Conservation (phyloP, 2,113 vertebrate species). For the Mormoops blainvillei region DNA sequence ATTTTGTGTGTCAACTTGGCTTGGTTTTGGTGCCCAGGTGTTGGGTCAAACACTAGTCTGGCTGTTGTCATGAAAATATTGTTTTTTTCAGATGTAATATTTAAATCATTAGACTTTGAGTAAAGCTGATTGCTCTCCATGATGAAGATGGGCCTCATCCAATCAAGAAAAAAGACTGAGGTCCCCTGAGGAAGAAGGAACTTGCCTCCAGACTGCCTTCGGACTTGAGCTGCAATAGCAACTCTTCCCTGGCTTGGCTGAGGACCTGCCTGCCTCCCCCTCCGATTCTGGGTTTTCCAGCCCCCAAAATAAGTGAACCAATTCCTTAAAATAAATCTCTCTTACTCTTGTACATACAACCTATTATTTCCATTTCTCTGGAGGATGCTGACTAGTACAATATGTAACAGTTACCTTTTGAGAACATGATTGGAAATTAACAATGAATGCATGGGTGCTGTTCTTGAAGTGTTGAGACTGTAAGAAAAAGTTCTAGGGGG, state of each 20-base stretch:
- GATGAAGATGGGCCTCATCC: not conserved
- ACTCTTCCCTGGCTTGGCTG: not conserved
- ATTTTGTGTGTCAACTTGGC: not conserved
- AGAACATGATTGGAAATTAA: not conserved
- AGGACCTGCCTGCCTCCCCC: not conserved
- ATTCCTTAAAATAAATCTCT: not conserved
- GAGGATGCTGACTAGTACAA: not conserved
- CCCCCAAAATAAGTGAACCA: not conserved
- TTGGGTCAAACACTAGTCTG: not conserved
- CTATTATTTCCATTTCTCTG: not conserved
- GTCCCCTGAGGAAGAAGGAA: not conserved
- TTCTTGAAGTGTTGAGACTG: not conserved
- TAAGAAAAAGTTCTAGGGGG: not conserved
- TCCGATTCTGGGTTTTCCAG: not conserved
- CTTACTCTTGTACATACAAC: too few relatives aligned
- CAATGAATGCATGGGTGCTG: not conserved
- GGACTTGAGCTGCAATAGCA: not conserved
- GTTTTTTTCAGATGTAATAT: not conserved
- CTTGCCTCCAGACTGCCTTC: not conserved
- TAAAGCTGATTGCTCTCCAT: not conserved
- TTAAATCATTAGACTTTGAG: conserved; percentile 13
- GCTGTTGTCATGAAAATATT: not conserved
- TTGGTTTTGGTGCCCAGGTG: not conserved
- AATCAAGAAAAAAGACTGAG: not conserved
- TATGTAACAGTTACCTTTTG: not conserved